phyloP scores from a whole-genome alignment of 1,140 invertebrate species.

The Camponotus floridanus region DNA sequence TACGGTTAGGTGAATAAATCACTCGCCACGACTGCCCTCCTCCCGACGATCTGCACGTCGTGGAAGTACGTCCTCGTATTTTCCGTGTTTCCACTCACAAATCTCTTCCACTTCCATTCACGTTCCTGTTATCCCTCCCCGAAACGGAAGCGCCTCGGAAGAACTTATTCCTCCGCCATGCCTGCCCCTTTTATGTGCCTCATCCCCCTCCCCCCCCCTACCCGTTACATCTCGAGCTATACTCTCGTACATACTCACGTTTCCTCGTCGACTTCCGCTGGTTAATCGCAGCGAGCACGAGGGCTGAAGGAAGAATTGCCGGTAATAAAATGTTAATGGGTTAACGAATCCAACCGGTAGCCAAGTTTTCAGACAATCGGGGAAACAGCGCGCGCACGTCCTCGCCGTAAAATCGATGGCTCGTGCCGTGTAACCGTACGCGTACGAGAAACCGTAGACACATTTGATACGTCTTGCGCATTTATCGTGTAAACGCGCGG shows the following conservation, averaged over 20 bases:
- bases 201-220: neutral
- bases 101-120: conserved; percentile 66
- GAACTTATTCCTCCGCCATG: conserved; percentile 62
- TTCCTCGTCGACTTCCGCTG: conserved; percentile 28
- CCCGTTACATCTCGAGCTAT: conserved; percentile 48
- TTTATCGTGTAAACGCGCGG: neutral
- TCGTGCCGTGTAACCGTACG: neutral
- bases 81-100: conserved; percentile 68
- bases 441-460: neutral
- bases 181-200: neutral
- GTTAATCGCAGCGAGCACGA: conserved; percentile 49
- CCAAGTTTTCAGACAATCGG: conserved; percentile 29
- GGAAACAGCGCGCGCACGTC: conserved; percentile 25
- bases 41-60: conserved; percentile 55
- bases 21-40: conserved; percentile 46
- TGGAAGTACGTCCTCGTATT: conserved; percentile 58
- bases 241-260: conserved; percentile 29
- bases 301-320: conserved; percentile 70
- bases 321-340: conserved; percentile 78
- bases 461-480: neutral
- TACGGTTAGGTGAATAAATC: conserved; percentile 55
- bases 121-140: conserved; percentile 54
- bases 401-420: neutral
- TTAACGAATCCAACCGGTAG: conserved; percentile 68
- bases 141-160: conserved; percentile 67